Conservation (phyloP, 1,140 invertebrate genomes). For the Calephelis virginiensis region DNA sequence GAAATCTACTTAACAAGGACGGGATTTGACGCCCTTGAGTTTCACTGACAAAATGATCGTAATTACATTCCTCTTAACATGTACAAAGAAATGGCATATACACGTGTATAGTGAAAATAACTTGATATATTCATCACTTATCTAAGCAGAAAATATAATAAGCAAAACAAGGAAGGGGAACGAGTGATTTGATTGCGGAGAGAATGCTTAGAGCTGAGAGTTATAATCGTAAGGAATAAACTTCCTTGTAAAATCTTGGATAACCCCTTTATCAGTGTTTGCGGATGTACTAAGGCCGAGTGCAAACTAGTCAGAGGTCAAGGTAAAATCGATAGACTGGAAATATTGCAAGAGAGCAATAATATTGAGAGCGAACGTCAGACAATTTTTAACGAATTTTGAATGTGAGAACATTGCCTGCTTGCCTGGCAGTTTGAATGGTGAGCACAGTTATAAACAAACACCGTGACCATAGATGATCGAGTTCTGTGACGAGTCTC, state of each 20-base stretch:
- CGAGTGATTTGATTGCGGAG: background rate
- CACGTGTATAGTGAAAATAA: no score
- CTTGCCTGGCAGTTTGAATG: no score
- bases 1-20: no score
- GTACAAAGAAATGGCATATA: no score
- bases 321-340: background rate
- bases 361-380: background rate
- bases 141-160: background rate
- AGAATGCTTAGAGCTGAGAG: background rate
- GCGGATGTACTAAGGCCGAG: background rate
- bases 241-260: background rate
- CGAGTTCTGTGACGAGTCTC: no score
- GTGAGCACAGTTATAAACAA: no score
- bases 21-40: no score
- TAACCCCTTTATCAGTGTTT: conserved; percentile 9
- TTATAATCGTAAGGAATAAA: background rate
- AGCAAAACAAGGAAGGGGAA: background rate
- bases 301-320: background rate
- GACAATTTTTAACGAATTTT: background rate
- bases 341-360: background rate
- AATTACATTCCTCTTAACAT: no score
- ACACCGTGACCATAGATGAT: no score
- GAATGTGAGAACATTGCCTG: no score
- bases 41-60: no score
- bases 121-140: background rate